phyloP scores from a whole-genome alignment of 2,888 invertebrate genomes.

The Ophioninae sp. region DNA sequence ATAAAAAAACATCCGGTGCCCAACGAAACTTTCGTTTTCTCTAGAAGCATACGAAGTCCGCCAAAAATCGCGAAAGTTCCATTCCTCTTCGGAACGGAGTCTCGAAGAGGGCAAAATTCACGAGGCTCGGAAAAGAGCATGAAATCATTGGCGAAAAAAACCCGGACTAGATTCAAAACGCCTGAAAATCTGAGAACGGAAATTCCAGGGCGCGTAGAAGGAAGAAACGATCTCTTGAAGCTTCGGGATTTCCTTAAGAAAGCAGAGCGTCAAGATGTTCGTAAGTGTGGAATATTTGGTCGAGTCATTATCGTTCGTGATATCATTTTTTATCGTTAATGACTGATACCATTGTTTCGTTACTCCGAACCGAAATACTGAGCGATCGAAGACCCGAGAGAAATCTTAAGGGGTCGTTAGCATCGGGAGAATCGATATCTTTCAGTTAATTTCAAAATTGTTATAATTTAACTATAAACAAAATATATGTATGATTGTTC shows the following conservation, averaged over 20 bases:
- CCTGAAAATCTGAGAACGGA: slow-evolving; percentile 4
- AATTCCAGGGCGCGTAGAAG: neutral
- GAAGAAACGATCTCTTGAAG: slow-evolving; percentile 22
- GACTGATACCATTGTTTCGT: neutral
- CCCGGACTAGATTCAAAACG: slow-evolving; percentile 31
- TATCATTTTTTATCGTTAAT: neutral
- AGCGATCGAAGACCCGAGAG: neutral
- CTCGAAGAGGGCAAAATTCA: neutral
- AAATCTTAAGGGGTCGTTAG: neutral
- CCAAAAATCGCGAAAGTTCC: slow-evolving; percentile 60
- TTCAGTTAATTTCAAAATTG: neutral
- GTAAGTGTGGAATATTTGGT: slow-evolving; percentile 31
- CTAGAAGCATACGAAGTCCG: slow-evolving; percentile 53
- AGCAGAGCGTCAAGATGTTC: slow-evolving; percentile 14
- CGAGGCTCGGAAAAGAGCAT: slow-evolving; percentile 7
- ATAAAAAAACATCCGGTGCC: slow-evolving; percentile 13
- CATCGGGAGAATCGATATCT: neutral
- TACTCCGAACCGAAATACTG: neutral
- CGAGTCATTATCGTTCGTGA: neutral
- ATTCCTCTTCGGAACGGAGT: slow-evolving; percentile 47
- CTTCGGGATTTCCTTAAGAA: slow-evolving; percentile 32
- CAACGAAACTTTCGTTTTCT: slow-evolving; percentile 25
- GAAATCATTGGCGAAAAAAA: slow-evolving; percentile 21
- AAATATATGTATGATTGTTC: too few relatives aligned
- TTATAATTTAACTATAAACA: too few relatives aligned